Conservation (phyloP, 2,113 vertebrate species). For the Casuarius casuarius region DNA sequence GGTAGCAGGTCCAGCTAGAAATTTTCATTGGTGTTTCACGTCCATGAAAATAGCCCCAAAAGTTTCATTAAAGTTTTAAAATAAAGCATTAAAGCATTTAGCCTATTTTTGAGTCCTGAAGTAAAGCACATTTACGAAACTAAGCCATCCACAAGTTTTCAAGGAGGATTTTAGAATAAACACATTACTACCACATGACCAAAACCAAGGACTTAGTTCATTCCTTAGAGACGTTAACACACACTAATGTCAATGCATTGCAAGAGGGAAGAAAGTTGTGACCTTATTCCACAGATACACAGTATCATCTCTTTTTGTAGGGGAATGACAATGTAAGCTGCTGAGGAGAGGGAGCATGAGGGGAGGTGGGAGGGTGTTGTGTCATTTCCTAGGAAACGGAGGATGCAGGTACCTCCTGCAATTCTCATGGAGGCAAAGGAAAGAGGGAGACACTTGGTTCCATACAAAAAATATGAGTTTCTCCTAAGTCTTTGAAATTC, state of each 20-base stretch:
- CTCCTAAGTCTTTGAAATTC: background rate
- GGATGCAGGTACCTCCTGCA: background rate
- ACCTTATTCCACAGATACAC: background rate
- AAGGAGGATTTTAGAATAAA: background rate
- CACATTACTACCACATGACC: background rate
- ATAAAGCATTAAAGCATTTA: background rate
- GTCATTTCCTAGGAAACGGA: background rate
- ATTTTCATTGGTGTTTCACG: background rate
- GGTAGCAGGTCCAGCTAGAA: background rate
- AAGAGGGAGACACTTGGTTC: background rate
- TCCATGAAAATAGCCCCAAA: background rate
- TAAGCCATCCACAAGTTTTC: background rate
- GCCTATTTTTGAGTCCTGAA: background rate
- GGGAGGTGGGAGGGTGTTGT: background rate
- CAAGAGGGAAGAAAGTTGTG: background rate
- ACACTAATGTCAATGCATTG: background rate
- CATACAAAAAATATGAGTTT: background rate
- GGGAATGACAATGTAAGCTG: background rate
- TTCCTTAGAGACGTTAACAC: background rate
- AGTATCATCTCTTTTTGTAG: rapidly evolving
- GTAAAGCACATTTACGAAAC: background rate
- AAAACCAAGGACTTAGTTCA: background rate
- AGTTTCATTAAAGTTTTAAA: background rate
- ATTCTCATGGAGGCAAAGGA: background rate
- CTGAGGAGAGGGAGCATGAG: background rate